Evolutionary conservation across 2,113 vertebrate genomes (phyloP), one percentile per base, ranked within the genome.

Genomic region (Urocitellus parryii): DNA sequence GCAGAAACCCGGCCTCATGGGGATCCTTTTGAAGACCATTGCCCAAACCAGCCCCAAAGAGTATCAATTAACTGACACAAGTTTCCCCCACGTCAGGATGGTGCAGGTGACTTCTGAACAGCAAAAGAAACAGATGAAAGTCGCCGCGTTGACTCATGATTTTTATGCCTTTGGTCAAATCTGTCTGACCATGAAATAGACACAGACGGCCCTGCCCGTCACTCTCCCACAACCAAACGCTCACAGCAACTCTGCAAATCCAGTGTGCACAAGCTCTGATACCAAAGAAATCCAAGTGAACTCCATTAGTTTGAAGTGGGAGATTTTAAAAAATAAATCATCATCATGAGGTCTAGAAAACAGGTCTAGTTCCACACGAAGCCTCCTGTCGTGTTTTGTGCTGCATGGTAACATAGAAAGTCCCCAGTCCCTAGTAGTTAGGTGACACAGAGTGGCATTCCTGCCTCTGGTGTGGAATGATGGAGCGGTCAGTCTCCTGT

Each of bases 1-100:
- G 22, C 73, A 82, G 78, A 77, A 88, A 85, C 18, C 77, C 45
- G 63, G 51, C 68, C 34, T 68, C 16, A 27, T 82, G 58, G 39
- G 13, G 20, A 68, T 16, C 39, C 51, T 91, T 97, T 76, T 92
- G 94, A 94, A 93, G 96, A 78, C 78, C 34, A 8, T 79, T 86
- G 80, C 82, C 58, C 65, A 90, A 92, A 61, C 42, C 7, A 63
- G 14, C 51, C 51, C 73, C 4, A 37, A 87, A 96, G 83, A 96
- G 48, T 73, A 83, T 70, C 16, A 81, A 88, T 51, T 34, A 72
- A 56, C 37, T 37, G 74, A 85, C 73, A 89, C 87, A 8, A 1
- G 3, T 24, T 91, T 56, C 63, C 42, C 42, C 37, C 10, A 92
- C 58, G 74, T 91, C 8, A n/a, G 39, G 42, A 9, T 53, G 37